These are phyloP conservation scores for Damaliscus lunatus DNA, from an alignment of 2,113 vertebrate species.

Conservation along the genomic window DNA sequence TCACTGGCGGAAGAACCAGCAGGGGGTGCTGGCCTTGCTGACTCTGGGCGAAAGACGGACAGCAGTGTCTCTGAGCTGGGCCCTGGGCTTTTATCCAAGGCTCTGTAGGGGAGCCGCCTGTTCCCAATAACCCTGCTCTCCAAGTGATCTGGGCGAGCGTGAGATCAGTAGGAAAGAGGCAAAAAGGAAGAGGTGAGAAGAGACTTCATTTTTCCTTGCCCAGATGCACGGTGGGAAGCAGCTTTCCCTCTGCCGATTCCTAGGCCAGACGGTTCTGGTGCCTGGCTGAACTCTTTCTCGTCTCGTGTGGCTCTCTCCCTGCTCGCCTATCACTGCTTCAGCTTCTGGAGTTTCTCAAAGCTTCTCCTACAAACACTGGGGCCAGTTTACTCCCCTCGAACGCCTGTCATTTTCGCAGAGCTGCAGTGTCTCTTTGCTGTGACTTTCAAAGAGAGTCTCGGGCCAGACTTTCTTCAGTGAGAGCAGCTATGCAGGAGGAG, in stretches of 20 bases:
- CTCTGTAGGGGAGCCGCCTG: neutral
- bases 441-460: slow-evolving; percentile 25
- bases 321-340: neutral
- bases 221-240: neutral
- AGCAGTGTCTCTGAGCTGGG: neutral
- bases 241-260: neutral
- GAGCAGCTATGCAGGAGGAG: accelerated
- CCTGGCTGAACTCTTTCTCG: neutral
- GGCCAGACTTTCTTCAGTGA: neutral
- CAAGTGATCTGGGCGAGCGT: neutral
- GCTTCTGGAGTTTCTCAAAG: slow-evolving; percentile 29
- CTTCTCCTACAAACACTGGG: neutral
- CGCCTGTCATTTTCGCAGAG: slow-evolving; percentile 57
- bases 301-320: neutral
- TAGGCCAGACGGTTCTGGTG: neutral
- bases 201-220: neutral
- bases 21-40: neutral
- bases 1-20: neutral
- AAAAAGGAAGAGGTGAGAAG: neutral
- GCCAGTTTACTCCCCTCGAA: slow-evolving; percentile 19
- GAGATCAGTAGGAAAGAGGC: neutral
- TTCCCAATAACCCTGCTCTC: neutral
- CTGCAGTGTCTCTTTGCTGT: slow-evolving; percentile 5
- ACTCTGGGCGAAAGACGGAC: neutral
- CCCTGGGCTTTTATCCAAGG: neutral